Evolutionary conservation across 2,113 vertebrate genomes (phyloP).

Genomic region (Acanthochromis polyacanthus): DNA sequence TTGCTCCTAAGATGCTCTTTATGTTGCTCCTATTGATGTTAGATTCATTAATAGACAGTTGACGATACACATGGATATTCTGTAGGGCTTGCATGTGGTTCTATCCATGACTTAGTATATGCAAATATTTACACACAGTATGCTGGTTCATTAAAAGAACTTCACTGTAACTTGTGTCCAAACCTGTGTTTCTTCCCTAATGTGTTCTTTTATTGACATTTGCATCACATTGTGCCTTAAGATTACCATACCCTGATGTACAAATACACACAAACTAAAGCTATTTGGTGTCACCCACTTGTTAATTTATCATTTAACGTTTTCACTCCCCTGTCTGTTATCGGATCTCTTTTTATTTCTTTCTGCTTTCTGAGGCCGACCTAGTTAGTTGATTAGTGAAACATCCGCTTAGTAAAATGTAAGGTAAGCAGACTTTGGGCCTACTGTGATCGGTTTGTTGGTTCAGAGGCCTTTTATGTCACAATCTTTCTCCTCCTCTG

Average conservation of each 20-base stretch:
- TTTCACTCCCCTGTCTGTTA: neutral
- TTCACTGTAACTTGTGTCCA: neutral
- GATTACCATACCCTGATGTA: no score
- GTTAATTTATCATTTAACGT: neutral
- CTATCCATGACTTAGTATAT: neutral
- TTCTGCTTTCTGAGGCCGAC: neutral
- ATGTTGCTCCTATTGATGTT: neutral
- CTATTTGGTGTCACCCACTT: neutral
- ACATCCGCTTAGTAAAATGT: neutral
- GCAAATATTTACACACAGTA: neutral
- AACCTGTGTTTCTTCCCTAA: neutral
- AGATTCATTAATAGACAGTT: neutral
- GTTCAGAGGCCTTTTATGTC: conserved; percentile 26
- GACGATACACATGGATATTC: neutral
- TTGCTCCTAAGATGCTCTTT: neutral
- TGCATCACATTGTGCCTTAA: neutral
- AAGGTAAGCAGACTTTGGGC: neutral
- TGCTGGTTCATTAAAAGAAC: neutral
- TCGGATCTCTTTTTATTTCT: neutral
- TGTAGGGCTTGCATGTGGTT: neutral
- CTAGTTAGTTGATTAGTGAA: neutral
- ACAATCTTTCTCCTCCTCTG: conserved; percentile 30
- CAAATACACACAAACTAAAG: neutral
- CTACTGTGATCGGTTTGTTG: conserved; percentile 2
- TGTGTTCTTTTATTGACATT: neutral